phyloP scores from a whole-genome alignment of 2,888 invertebrate species.

The Drosophila pseudotalamancana region DNA sequence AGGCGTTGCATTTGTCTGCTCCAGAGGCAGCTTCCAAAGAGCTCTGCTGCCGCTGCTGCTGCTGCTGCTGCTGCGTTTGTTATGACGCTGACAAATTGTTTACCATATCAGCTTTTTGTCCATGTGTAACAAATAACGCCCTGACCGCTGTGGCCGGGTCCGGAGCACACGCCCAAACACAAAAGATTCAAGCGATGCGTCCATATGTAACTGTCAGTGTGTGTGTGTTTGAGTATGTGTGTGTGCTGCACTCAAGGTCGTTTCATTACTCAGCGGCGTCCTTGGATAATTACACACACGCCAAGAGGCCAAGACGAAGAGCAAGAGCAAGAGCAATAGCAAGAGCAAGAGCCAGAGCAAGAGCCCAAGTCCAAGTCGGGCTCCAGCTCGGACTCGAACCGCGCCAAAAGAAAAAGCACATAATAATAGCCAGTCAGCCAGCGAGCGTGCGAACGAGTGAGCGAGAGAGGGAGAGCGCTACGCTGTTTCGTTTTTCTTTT shows the following conservation, averaged over 20 bases:
- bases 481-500: conserved; percentile 50
- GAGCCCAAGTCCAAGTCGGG: conserved; percentile 26
- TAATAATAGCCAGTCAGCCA: conserved; percentile 54
- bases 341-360: background rate
- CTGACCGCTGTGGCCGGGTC: conserved; percentile 35
- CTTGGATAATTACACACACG: conserved; percentile 81
- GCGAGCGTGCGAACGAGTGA: conserved; percentile 2
- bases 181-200: conserved; percentile 39
- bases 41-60: conserved; percentile 16
- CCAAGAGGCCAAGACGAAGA: conserved; percentile 49
- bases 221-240: conserved; percentile 10
- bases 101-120: conserved; percentile 74
- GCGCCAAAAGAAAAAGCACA: conserved; percentile 60
- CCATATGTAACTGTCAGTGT: conserved; percentile 30
- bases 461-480: conserved; percentile 12
- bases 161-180: conserved; percentile 66
- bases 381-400: conserved; percentile 14
- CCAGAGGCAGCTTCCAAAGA: conserved; percentile 25
- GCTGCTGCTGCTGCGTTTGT: conserved; percentile 34
- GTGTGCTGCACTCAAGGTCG: conserved; percentile 78
- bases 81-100: conserved; percentile 76
- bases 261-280: conserved; percentile 80
- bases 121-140: conserved; percentile 73
- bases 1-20: conserved; percentile 55
- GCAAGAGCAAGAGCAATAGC: background rate